phyloP scores from a whole-genome alignment of 2,888 invertebrate genomes.

The Dryomyza anilis region DNA sequence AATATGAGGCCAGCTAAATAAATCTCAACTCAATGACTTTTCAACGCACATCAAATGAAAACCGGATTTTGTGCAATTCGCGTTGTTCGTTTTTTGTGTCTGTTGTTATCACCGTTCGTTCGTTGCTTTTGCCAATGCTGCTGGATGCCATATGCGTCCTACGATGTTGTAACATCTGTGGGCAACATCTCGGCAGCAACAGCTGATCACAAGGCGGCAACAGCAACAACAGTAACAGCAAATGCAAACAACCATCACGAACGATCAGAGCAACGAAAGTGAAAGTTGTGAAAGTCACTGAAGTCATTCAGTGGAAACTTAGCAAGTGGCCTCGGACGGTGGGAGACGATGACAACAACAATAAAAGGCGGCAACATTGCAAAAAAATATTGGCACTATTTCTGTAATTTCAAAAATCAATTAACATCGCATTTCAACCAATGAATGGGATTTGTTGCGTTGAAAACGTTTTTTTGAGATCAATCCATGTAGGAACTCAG shows the following conservation, averaged over 20 bases:
- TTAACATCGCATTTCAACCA: too few relatives aligned
- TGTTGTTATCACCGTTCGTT: slow-evolving; percentile 5
- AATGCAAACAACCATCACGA: slow-evolving; percentile 4
- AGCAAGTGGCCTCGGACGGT: not conserved
- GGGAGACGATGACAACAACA: too few relatives aligned
- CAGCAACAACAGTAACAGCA: slow-evolving; percentile 5
- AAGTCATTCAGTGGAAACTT: slow-evolving; percentile 17
- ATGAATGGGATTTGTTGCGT: too few relatives aligned
- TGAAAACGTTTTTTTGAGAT: too few relatives aligned
- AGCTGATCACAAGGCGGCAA: slow-evolving; percentile 27
- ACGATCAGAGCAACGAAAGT: slow-evolving; percentile 11
- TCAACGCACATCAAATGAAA: slow-evolving; percentile 11
- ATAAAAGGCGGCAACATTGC: too few relatives aligned
- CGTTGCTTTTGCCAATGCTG: not conserved
- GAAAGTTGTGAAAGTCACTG: slow-evolving; percentile 26
- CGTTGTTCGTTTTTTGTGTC: slow-evolving; percentile 29
- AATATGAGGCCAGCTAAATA: slow-evolving; percentile 33
- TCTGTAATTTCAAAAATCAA: too few relatives aligned
- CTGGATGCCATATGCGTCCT: not conserved
- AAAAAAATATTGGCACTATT: too few relatives aligned
- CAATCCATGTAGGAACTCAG: too few relatives aligned
- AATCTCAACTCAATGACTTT: slow-evolving; percentile 47
- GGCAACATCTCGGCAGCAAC: slow-evolving; percentile 42
- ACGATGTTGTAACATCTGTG: slow-evolving; percentile 28
- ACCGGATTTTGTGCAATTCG: slow-evolving; percentile 23